Base-by-base conservation (phyloP, 1,140 invertebrate species). In the Drosophila equinoxialis region DNA sequence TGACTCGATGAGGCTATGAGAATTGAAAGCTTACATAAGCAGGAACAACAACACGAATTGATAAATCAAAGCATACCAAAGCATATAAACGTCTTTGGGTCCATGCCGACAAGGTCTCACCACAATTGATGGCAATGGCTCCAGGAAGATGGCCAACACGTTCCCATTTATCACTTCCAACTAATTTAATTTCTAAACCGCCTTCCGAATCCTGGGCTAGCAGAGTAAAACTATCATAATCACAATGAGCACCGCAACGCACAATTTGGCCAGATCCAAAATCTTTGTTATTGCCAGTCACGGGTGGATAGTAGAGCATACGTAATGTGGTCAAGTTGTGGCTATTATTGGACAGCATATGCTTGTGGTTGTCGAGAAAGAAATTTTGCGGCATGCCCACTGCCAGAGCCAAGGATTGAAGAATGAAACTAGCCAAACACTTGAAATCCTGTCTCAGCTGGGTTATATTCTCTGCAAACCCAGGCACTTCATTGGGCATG, bases 31-130 rank as follows among this genome's bases (percentile, higher is more conserved):
- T 17, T 10, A 35, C 23, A 17, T 58, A 17, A 35, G 4, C 2
- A 14, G 8, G 7, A 58, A 13, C 55, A 58, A 58, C 35, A 3
- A n/a, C 45, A 1, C 14, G 17, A 0, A 2, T 8, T n/a, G 2
- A 8, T 35, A 11, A 26, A 26, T 3, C 23, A 39, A n/a, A 23
- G 1, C 92, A 93, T 91, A 96, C 95, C 80, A 96, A 93, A 42
- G 96, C 95, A 3, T 94, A 94, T 55, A 96, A 94, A 17, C 94
- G 93, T 65, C 95, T 94, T 30, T 94, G 94, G 1, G 96, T 97
- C 96, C 96, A 97, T 30, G 94, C 93, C 41, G 96, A 95, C 41
- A 97, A 91, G 55, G 97, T 93, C 79, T 97, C 96, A 13, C 96
- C 96, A 20, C 95, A 94, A 79, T 96, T 96, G 20, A 97, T 94